phyloP scores from a whole-genome alignment of 2,797 vertebrate genomes.

The Rallus crepitans region DNA sequence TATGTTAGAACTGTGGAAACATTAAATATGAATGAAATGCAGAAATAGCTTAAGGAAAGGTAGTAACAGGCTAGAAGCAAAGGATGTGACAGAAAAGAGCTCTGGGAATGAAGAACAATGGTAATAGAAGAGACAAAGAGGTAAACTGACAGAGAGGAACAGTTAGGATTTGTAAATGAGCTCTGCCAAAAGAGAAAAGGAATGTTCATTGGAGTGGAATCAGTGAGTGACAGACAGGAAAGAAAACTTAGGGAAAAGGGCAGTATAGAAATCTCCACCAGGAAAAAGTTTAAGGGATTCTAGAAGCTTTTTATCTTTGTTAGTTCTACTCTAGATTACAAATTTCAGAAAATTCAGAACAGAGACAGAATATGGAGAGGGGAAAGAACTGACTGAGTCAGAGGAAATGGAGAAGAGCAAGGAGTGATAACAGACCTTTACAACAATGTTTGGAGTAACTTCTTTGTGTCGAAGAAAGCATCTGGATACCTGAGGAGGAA shows the following conservation, averaged over 20 bases:
- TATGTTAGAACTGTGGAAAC: conserved; percentile 60
- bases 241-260: not conserved
- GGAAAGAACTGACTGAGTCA: not conserved
- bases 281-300: not conserved
- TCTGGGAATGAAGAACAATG: conserved; percentile 33
- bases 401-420: not conserved
- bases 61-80: conserved; percentile 62
- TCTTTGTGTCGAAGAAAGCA: not conserved
- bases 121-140: conserved; percentile 52
- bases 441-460: not conserved
- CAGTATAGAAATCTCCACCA: not conserved
- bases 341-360: conserved; percentile 1
- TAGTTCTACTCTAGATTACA: not conserved
- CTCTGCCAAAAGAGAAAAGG: conserved; percentile 32
- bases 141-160: conserved; percentile 54
- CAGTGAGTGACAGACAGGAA: not conserved
- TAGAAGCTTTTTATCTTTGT: not conserved
- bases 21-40: conserved; percentile 73
- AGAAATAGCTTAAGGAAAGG: conserved; percentile 66
- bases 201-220: conserved; percentile 30
- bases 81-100: conserved; percentile 67
- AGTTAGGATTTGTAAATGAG: conserved; percentile 67
- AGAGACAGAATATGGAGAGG: not conserved
- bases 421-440: not conserved
- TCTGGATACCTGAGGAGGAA: not conserved